Evolutionary conservation across 2,888 invertebrate species (phyloP).

Genomic region (Phorcus lineatus): DNA sequence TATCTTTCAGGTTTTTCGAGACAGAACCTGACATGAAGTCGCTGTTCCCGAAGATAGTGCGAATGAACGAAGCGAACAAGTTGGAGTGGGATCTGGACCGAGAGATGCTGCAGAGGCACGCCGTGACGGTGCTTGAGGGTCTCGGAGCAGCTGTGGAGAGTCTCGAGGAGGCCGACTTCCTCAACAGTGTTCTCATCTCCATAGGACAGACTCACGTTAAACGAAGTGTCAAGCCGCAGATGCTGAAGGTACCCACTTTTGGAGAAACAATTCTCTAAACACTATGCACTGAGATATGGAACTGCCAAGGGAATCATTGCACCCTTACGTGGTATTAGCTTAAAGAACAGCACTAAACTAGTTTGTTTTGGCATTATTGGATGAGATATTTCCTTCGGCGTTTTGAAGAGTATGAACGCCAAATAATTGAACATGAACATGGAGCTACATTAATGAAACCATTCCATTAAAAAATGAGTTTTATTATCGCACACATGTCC

Average conservation of each 20-base stretch:
- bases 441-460: too few species aligned
- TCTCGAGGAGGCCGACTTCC: conserved; percentile 67
- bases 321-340: too few species aligned
- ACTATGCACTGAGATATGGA: too few species aligned
- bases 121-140: conserved; percentile 70
- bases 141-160: conserved; percentile 73
- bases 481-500: too few species aligned
- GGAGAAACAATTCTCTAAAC: too few species aligned
- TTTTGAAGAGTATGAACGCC: too few species aligned
- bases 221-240: conserved; percentile 64
- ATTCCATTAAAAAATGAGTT: too few species aligned
- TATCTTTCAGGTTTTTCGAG: conserved; percentile 62
- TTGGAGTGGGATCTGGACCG: conserved; percentile 67
- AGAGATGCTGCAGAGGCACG: conserved; percentile 68
- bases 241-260: conserved; percentile 56
- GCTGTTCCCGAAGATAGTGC: conserved; percentile 67
- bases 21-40: conserved; percentile 66
- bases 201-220: conserved; percentile 71
- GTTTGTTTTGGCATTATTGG: too few species aligned
- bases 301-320: too few species aligned
- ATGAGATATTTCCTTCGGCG: too few species aligned
- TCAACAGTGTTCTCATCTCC: conserved; percentile 67
- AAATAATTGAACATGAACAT: too few species aligned
- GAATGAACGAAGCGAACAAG: conserved; percentile 64
- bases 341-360: too few species aligned